These are phyloP conservation scores for Beaufortia kweichowensis DNA, from an alignment of 2,113 vertebrate species.

Conservation along the genomic window DNA sequence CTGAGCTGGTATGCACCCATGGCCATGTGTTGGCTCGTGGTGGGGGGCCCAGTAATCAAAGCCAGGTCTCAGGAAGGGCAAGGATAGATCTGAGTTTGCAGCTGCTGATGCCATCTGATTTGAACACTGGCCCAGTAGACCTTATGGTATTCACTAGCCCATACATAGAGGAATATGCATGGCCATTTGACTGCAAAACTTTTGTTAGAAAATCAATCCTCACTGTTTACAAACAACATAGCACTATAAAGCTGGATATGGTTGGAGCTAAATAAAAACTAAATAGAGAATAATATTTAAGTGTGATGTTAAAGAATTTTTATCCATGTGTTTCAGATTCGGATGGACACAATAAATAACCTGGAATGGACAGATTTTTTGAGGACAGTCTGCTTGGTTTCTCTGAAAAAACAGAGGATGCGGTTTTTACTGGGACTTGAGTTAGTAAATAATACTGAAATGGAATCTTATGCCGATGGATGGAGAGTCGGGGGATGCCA, in stretches of 20 bases:
- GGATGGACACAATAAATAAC: slow-evolving; percentile 63
- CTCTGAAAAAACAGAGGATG: slow-evolving; percentile 46
- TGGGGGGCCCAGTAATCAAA: slow-evolving; percentile 62
- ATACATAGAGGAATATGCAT: slow-evolving; percentile 39
- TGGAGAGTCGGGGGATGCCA: slow-evolving; percentile 54
- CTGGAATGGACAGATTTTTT: slow-evolving; percentile 46
- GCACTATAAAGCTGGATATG: too few relatives aligned
- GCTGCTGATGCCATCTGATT: slow-evolving; percentile 62
- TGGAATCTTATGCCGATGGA: slow-evolving; percentile 60
- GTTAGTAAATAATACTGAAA: slow-evolving; percentile 49
- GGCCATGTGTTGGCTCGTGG: slow-evolving; percentile 59
- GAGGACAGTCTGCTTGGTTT: slow-evolving; percentile 42
- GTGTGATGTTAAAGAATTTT: neutral
- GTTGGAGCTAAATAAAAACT: too few relatives aligned
- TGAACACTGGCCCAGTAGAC: slow-evolving; percentile 51
- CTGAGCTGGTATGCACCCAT: slow-evolving; percentile 53
- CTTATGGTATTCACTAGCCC: slow-evolving; percentile 48
- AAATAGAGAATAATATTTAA: too few relatives aligned
- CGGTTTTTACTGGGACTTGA: slow-evolving; percentile 48
- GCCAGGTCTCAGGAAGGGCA: slow-evolving; percentile 60
- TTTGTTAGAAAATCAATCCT: slow-evolving; percentile 15
- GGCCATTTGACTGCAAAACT: slow-evolving; percentile 31
- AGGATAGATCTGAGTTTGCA: slow-evolving; percentile 58
- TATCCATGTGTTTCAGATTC: slow-evolving; percentile 63
- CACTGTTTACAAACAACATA: neutral